These are phyloP conservation scores for Sphaerodactylus townsendi DNA, from an alignment of 2,113 vertebrate species.

Conservation along the genomic window DNA sequence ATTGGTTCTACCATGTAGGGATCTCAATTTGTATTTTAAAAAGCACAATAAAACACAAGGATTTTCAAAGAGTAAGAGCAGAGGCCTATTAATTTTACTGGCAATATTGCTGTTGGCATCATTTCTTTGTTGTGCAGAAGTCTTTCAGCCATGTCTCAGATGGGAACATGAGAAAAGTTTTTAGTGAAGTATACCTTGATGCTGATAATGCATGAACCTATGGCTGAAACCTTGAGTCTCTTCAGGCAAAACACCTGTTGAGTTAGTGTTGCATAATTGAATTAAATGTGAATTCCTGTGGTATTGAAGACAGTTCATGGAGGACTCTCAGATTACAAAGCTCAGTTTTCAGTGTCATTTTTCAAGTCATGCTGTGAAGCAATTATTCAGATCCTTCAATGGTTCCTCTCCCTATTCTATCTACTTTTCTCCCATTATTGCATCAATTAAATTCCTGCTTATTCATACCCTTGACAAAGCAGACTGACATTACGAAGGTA, in stretches of 20 bases:
- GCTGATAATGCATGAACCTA: not conserved
- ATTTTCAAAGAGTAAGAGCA: not conserved
- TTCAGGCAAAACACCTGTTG: conserved; percentile 4
- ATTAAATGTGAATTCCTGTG: conserved; percentile 24
- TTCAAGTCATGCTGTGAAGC: conserved; percentile 1
- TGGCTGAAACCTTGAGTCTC: conserved; percentile 16
- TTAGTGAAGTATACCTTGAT: not conserved
- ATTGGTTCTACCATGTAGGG: not conserved
- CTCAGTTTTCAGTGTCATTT: conserved; percentile 7
- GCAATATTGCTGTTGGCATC: conserved; percentile 6
- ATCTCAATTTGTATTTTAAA: conserved; percentile 2
- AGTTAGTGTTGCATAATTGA: conserved; percentile 23
- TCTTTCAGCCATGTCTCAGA: not conserved
- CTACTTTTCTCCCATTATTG: not conserved
- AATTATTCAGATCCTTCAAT: not conserved
- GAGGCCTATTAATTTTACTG: conserved; percentile 23
- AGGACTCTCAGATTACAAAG: conserved; percentile 12
- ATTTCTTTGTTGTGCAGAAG: conserved; percentile 1
- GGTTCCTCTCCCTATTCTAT: not conserved
- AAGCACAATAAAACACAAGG: not conserved
- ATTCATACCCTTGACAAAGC: not conserved
- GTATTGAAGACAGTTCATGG: conserved; percentile 4
- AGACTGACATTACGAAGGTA: not conserved
- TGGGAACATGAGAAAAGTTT: conserved; percentile 20
- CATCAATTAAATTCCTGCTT: not conserved